Base-by-base conservation (phyloP, 1,140 invertebrate species). In the Drosophila paulistorum region DNA sequence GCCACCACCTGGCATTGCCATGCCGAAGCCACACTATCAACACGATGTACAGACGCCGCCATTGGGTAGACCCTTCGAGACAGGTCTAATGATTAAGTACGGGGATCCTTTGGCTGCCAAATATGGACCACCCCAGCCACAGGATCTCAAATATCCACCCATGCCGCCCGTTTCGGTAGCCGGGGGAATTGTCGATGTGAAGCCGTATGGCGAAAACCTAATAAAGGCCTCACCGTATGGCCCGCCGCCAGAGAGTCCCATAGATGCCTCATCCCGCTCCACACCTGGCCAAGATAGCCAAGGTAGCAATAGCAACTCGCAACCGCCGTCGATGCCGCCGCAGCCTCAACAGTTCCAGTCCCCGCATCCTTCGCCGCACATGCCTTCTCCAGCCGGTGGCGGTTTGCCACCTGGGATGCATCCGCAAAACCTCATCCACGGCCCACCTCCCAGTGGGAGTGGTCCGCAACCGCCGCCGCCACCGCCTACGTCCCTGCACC, bases 351-450 rank as follows among this genome's bases (percentile, higher is more conserved):
- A 90, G 79, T 91, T 91, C 70, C 90, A 91, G 69, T 91, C 89
- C 42, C 91, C 86, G 67, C 91, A 91, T 84, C 89, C 90, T 48
- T 92, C 91, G 68, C 85, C 90, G 59, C 87, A 92, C 48, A 83
- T 91, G 79, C 91, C 89, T 68, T 91, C 90, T 10, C 85, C 90
- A 39, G 91, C 82, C 13, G 77, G 81, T 23, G 78, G 79, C 14
- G 85, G 77, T 10, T 65, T 85, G 14, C 92, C 92, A 7, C 92
- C 92, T 6, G 90, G 90, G 7, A 79, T 93, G 93, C 45, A 95
- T 92, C 94, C 94, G 55, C 95, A 94, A 91, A 95, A 95, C 90
- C 92, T 95, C 61, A 95, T 95, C 11, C 83, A 87, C 13, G 82
- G 82, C 7, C 68, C 73, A 30, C 77, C 77, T 0, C 68, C 76